Base-by-base conservation (phyloP, 2,797 vertebrate genomes). In the Helicolenus hilgendorfi region DNA sequence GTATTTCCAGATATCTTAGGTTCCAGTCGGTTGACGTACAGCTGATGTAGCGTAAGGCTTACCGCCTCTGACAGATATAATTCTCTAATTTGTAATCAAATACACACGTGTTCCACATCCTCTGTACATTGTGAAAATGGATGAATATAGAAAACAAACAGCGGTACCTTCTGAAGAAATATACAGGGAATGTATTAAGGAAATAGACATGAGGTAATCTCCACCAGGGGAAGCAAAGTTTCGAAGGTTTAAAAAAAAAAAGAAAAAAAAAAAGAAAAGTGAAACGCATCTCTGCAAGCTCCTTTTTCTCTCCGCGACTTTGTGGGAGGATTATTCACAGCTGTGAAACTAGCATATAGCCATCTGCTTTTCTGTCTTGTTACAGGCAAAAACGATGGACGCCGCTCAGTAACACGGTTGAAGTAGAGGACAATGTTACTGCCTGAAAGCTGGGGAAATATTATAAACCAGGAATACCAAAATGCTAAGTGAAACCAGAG, bases 401-500 rank as follows among this genome's bases (percentile, higher is more conserved):
- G 14, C 38, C 69, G 84, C 77, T 88, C 85, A 58, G 78, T 85
- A 78, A 88, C 80, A 86, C 26, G 55, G 89, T 90, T 92, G 89
- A 92, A 89, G 72, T 87, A 84, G 83, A 94, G 86, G 93, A 89
- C 89, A 93, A 71, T 71, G 77, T 76, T 83, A 72, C 53, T 88
- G 89, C 79, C 84, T 87, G 63, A 89, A 81, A 93, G 90, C 75
- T 65, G 63, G 60, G 79, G 69, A 91, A 90, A 91, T 83, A 92
- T 83, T 77, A 81, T 75, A 89, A 86, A 93, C 91, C 90, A 87
- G 73, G 89, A 90, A 89, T 74, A 85, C 75, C 75, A 73, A 92
- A 90, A 88, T 60, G 72, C 69, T 94, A 94, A 95, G 89, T 94
- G 88, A 91, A 95, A 95, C 86, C 93, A 95, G 91, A 95, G 77